Evolutionary conservation across 1,140 invertebrate species (phyloP), one percentile per base, ranked within the genome.

Genomic region (Drosophila sechellia): DNA sequence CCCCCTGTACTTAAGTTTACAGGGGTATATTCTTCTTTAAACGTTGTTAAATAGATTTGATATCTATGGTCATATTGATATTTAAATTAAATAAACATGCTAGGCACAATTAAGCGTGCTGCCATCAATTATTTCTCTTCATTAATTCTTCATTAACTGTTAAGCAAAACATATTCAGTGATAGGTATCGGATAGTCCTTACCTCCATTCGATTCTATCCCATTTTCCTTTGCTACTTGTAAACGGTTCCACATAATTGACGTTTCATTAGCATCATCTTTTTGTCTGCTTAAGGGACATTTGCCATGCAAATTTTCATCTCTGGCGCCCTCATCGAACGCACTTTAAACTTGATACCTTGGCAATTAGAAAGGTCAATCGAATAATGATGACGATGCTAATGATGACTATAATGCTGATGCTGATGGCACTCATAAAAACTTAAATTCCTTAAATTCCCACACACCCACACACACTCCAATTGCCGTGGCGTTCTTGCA

Each of bases 241-340:
- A 68, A 75, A 72, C 60, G 69, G 63, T 76, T 60, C 68, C 79
- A 89, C 84, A 84, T 89, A 89, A 89, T 89, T 89, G 84, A 89
- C 77, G 77, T 89, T 89, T 89, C 69, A 89, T 89, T 89, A 87
- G 79, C 76, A 70, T 59, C 72, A 77, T 77, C 86, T 61, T 49
- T 48, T 65, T 49, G 63, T 17, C 49, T 31, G 25, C 42, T 69
- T 54, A 46, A 70, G 46, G 72, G 78, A 71, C 64, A 66, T 73
- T 83, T 79, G 72, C 68, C 55, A 71, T 79, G 68, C 53, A 89
- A 83, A 87, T 77, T 74, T 52, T 6, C 37, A 45, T n/a, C 25
- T 35, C 15, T 40, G 8, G 5, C 22, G 17, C 25, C 20, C 49
- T 42, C 64, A 56, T 35, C 15, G 27, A 48, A 27, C 46, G 43